Conservation (phyloP, 2,113 vertebrate species). For the Heptranchias perlo region DNA sequence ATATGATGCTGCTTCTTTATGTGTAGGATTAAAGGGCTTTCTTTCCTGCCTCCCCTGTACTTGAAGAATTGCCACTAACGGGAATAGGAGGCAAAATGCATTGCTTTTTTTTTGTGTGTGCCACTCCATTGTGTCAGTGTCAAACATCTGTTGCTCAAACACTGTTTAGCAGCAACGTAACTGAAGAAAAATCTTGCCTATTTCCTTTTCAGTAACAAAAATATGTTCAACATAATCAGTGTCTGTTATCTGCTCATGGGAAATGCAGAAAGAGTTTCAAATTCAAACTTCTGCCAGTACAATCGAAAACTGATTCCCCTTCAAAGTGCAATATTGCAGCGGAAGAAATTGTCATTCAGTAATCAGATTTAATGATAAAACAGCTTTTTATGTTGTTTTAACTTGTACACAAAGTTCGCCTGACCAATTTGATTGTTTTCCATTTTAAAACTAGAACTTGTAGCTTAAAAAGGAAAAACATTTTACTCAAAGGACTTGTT, state of each 20-base stretch:
- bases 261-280: conserved; percentile 5
- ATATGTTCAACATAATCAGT: background rate
- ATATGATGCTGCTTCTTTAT: background rate
- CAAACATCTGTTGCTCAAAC: background rate
- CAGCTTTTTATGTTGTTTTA: background rate
- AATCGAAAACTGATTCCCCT: background rate
- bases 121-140: background rate
- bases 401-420: background rate
- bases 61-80: background rate
- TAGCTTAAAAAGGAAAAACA: background rate
- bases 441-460: background rate
- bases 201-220: conserved; percentile 25
- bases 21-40: background rate
- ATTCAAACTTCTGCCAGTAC: background rate
- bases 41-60: background rate
- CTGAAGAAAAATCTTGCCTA: background rate
- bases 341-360: background rate
- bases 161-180: background rate
- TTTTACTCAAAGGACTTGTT: background rate
- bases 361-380: background rate
- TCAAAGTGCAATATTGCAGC: background rate
- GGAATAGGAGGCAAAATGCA: background rate
- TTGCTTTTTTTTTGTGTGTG: background rate
- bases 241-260: conserved; percentile 24
- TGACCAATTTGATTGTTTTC: background rate